These are phyloP conservation scores for Chrysaora quinquecirrha DNA, from an alignment of 30 jellyfish, hydroid and myxozoan species.

Conservation along the genomic window DNA sequence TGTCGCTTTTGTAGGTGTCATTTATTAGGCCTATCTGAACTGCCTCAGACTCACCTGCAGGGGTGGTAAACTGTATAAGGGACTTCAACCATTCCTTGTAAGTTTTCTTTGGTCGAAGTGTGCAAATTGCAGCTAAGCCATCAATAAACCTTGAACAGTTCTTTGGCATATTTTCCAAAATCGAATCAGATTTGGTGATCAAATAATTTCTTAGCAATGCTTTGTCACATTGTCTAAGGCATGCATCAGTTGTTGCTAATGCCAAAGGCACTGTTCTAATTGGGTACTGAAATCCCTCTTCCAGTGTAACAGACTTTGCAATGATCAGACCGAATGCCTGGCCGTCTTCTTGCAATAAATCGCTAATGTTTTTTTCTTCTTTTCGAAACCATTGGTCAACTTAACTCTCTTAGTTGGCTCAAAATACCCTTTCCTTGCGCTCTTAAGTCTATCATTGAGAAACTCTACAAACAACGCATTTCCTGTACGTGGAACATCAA, in stretches of 20 bases:
- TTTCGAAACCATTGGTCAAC: not conserved
- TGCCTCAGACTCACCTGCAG: conserved; percentile 1
- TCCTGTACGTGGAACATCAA: conserved; percentile 1
- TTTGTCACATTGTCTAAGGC: conserved; percentile 18
- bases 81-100: conserved; percentile 12
- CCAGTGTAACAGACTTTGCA: conserved; percentile 8
- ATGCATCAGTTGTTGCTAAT: conserved; percentile 6
- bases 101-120: not conserved
- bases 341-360: conserved; percentile 7
- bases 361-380: not conserved
- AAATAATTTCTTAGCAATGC: conserved; percentile 10
- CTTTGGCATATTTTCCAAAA: conserved; percentile 3
- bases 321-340: conserved; percentile 26
- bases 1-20: not conserved
- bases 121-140: conserved; percentile 18
- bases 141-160: not conserved
- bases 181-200: conserved; percentile 9
- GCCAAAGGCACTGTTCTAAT: not conserved
- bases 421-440: not conserved
- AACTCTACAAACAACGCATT: not conserved
- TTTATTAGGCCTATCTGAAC: not conserved
- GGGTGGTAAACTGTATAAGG: not conserved
- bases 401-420: not conserved
- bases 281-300: conserved; percentile 21
- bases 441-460: not conserved